Base-by-base conservation (phyloP, 2,797 vertebrate genomes). In the Diglossa cyanea region DNA sequence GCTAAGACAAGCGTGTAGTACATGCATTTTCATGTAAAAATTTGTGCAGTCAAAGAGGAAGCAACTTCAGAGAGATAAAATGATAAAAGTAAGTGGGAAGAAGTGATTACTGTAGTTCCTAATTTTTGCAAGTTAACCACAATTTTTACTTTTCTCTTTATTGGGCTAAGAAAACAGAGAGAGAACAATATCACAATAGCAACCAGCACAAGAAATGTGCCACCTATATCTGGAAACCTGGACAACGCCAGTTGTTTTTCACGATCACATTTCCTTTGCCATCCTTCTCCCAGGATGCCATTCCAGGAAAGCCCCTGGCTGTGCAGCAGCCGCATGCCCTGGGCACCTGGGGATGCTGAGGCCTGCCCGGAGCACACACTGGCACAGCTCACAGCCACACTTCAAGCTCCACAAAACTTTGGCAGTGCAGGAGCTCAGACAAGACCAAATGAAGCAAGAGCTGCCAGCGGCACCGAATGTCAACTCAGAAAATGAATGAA, bases 291-390 rank as follows among this genome's bases (percentile, higher is more conserved):
- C 10, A 2, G 0, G 4, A 42, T 58, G 51, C 6, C 28, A 14
- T 31, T 10, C 13, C 39, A 30, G 14, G 82, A 14, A 23, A 58
- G 70, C 25, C 58, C 20, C 25, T 6, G 48, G 15, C 57, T 7
- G 35, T 2, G 1, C 2, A 37, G 51, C 35, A 67, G n/a, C 35
- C 0, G 3, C 5, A 0, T 1, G 51, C 14, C 2, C 8, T 2
- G 65, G 39, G 5, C 53, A 13, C n/a, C 44, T 2, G n/a, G 31
- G 0, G 1, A 44, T 26, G 35, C 31, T 0, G 0, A 17, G 63
- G 61, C 72, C 87, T 58, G 77, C 15, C 73, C 63, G 1, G 33
- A 44, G 82, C 72, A 16, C 40, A 3, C 3, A 0, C 66, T 2
- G 31, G 60, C 84, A 31, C 61, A 17, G 42, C 55, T 68, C 74